Evolutionary conservation across 2,113 vertebrate species (phyloP), one percentile per base, ranked within the genome.

Genomic region (Passer domesticus): DNA sequence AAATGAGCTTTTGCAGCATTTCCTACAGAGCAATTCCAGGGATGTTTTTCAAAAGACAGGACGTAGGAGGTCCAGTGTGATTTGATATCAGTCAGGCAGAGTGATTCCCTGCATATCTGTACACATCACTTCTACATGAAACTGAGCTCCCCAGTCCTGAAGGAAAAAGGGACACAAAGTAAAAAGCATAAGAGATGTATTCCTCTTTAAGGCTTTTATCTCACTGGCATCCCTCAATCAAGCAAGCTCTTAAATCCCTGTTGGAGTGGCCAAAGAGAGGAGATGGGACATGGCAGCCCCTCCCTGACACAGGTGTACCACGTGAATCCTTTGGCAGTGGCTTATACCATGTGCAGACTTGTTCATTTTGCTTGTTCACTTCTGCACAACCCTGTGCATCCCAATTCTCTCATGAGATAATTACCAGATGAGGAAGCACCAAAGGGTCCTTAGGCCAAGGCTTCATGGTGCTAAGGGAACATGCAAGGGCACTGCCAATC

Each of bases 221-320:
- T 83, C 55, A 30, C 13, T 64, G 41, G 10, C 31, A 69, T 35
- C 31, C 31, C 28, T 50, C 10, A 7, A 9, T 35, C 39, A 46
- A 66, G 17, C 18, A 80, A 49, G 15, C 10, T 44, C 22, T 41
- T 62, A 43, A 72, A 56, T 24, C 41, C 18, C 9, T 58, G 50
- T 41, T 50, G 4, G 43, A 55, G 18, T 43, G 28, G 46, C 20
- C 49, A 62, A 49, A 52, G 15, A 12, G n/a, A 73, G 74, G 53
- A 3, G 3, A 3, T 15, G 31, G 53, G 41, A 23, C 27, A 27
- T 0, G 0, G 44, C 39, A 68, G 43, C 41, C 31, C 11, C 49
- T 62, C 41, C 37, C 9, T 73, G 73, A 11, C 46, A 27, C 6
- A 8, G 9, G 0, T 8, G 16, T 8, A 7, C 55, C 37, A 39